Percentiles rank a stretch among this genome's conserved stretches.
Conservation (phyloP, 2,797 vertebrate species). For the Taeniopygia guttata region DNA sequence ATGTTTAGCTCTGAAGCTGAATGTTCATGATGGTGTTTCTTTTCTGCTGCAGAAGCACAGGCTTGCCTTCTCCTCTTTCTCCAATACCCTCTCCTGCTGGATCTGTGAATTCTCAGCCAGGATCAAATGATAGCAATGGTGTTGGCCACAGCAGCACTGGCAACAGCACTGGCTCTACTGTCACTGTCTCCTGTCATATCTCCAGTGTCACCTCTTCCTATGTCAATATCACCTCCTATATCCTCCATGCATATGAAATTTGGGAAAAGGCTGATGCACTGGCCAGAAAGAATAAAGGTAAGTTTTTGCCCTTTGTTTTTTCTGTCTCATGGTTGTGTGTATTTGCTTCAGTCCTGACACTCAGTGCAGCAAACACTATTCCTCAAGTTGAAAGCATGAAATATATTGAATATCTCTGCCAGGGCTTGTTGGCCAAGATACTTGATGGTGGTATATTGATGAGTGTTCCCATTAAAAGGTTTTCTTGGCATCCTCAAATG, state of each 20-base stretch:
- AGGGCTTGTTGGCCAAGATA: not conserved
- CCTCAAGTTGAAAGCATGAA: not conserved
- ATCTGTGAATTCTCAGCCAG: slow-evolving; percentile 72
- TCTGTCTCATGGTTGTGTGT: not conserved
- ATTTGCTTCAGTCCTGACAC: not conserved
- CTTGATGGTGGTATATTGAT: not conserved
- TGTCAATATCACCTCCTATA: slow-evolving; percentile 87
- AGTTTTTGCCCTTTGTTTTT: slow-evolving; percentile 5
- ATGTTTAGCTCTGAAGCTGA: not conserved
- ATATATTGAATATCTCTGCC: not conserved
- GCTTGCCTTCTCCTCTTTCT: slow-evolving; percentile 81
- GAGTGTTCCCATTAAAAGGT: not conserved
- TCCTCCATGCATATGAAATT: slow-evolving; percentile 85
- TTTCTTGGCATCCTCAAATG: not conserved
- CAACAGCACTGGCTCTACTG: slow-evolving; percentile 37
- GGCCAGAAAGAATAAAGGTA: slow-evolving; percentile 83
- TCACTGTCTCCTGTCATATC: slow-evolving; percentile 81
- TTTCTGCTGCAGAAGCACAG: slow-evolving; percentile 74
- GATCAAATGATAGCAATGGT: slow-evolving; percentile 68
- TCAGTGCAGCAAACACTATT: not conserved
- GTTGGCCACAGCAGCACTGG: slow-evolving; percentile 8
- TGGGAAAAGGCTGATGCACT: slow-evolving; percentile 92
- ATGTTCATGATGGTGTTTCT: not conserved
- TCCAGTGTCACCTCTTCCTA: slow-evolving; percentile 86
- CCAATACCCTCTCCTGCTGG: slow-evolving; percentile 82